Evolutionary conservation across 2,888 invertebrate genomes (phyloP).

Genomic region (Mermis nigrescens): DNA sequence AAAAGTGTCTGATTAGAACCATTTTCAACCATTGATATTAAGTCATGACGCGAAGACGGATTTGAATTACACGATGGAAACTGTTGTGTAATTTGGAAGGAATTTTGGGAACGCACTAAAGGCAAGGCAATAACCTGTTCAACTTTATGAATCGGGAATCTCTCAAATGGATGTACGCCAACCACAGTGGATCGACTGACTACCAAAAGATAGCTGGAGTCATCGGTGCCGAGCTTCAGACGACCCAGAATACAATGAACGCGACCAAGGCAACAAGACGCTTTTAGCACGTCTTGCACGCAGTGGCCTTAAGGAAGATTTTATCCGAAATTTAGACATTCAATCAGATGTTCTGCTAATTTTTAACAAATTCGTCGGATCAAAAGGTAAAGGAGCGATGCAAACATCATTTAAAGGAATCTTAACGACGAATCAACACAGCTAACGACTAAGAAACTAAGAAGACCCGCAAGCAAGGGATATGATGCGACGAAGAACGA

Average conservation of each 20-base stretch:
- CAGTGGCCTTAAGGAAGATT: too few species aligned
- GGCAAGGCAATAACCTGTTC: background rate
- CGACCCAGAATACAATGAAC: conserved; percentile 2
- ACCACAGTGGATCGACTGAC: background rate
- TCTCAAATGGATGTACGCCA: background rate
- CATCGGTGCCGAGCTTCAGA: background rate
- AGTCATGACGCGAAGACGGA: background rate
- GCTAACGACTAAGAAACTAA: too few species aligned
- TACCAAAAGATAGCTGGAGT: background rate
- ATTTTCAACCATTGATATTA: background rate
- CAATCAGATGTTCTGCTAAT: too few species aligned
- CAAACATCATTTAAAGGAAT: too few species aligned
- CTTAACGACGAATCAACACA: too few species aligned
- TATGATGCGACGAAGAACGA: too few species aligned
- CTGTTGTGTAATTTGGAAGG: background rate
- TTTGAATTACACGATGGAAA: background rate
- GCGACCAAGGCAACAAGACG: too few species aligned
- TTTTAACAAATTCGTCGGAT: too few species aligned
- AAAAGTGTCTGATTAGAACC: background rate
- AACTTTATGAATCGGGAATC: background rate
- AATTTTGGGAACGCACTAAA: background rate
- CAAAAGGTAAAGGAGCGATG: too few species aligned
- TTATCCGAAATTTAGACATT: too few species aligned
- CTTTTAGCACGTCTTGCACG: too few species aligned
- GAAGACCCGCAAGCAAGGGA: too few species aligned